Base-by-base conservation (phyloP, 2,888 invertebrate species). In the Patella pellucida region DNA sequence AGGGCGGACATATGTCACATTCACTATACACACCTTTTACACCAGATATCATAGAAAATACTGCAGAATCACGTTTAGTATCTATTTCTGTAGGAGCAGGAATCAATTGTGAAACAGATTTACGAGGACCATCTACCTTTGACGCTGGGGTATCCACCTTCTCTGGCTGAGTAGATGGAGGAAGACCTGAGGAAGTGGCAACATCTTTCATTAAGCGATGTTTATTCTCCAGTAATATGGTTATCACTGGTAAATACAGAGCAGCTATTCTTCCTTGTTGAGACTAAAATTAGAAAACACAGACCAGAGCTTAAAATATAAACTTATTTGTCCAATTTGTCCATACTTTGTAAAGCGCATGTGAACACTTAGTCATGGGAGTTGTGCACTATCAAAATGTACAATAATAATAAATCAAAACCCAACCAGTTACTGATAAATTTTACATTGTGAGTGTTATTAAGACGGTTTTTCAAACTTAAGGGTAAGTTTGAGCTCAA, bases 221-320 rank as follows among this genome's bases (percentile, higher is more conserved):
- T 75, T 96, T 93, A 92, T 96, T 96, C 84, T 98, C 98, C 89
- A 96, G 92, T 1, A 97, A 95, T 74, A 98, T 94, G 5, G 95
- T 94, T 80, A 99, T 92, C 94, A 97, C 95, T 0, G 98, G 98
- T 74, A 97, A 94, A 90, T 99, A 99, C 51, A 99, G 93, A 68
- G 95, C 93, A 0, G 97, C 96, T 73, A 99, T 96, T 72, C 98
- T 93, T 9, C 95, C 94, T 87, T 95, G 93, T 88, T 87, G 95
- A 7, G 95, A 94, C 93, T 93, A 83, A 11, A 85, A 76, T 5
- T 9, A 41, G 41, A 41, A 41, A 41, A 41, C 41, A 41, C 9
- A 9, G 41, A 74, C 41, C 12, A 51, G 11, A 75, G 41, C 41
- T 41, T 41, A 41, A 41, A 41, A 41, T 4, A 31, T 31, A n/a